A percentile compares a stretch with the other conserved stretches of the same genome.
phyloP scores from a whole-genome alignment of 1,140 invertebrate genomes.

The Xylocopa sonorina region DNA sequence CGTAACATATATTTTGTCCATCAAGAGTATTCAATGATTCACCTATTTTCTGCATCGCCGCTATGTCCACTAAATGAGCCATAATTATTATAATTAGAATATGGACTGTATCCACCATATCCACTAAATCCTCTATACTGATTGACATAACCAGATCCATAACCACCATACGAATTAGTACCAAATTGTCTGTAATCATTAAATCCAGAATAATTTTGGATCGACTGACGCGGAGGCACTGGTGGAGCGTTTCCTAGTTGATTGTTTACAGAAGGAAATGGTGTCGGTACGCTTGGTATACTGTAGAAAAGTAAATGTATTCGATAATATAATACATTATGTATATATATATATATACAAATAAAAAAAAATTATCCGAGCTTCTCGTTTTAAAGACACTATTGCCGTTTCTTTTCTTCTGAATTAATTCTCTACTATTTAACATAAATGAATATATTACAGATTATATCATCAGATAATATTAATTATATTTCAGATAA shows the following conservation, averaged over 20 bases:
- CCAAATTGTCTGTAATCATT: constrained; percentile 72
- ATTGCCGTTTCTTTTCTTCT: too few species aligned
- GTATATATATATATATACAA: not conserved
- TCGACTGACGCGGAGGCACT: constrained; percentile 70
- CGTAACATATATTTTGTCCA: too few species aligned
- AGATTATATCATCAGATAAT: not conserved
- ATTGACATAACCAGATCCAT: constrained; percentile 70
- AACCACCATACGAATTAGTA: constrained; percentile 68
- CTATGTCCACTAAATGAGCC: constrained; percentile 78
- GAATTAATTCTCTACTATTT: too few species aligned
- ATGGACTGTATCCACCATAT: constrained; percentile 67
- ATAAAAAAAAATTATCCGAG: not conserved
- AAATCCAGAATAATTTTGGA: constrained; percentile 62
- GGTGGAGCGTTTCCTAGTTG: constrained; percentile 68
- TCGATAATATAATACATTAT: constrained; percentile 2
- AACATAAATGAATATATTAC: too few species aligned
- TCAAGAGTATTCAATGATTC: too few species aligned
- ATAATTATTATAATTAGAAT: constrained; percentile 71
- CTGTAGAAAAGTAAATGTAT: constrained; percentile 11
- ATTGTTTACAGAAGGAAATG: constrained; percentile 52
- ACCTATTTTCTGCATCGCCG: constrained; percentile 86
- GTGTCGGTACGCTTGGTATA: constrained; percentile 40
- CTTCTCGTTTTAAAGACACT: too few species aligned
- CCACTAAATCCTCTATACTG: constrained; percentile 72
- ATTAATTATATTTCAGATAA: constrained; percentile 14